phyloP scores from a whole-genome alignment of 2,113 vertebrate species.

The Apteryx owenii region DNA sequence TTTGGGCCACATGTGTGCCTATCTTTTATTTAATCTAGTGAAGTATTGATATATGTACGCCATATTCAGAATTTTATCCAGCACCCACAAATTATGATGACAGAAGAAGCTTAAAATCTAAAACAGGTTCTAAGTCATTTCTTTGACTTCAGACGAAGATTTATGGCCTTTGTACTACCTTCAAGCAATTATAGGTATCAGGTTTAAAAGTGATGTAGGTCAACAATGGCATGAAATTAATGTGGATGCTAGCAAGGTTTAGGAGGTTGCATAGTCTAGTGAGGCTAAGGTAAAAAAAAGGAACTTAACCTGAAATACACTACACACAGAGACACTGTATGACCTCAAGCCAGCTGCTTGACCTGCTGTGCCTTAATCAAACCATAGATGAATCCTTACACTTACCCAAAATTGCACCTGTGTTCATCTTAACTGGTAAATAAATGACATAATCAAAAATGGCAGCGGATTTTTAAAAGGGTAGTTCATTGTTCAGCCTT shows the following conservation, averaged over 20 bases:
- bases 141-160: background rate
- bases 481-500: background rate
- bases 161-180: background rate
- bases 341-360: background rate
- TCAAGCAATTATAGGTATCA: background rate
- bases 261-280: background rate
- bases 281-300: background rate
- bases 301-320: background rate
- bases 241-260: background rate
- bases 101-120: background rate
- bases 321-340: too few relatives aligned
- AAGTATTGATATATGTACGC: background rate
- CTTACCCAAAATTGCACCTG: background rate
- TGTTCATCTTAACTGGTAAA: background rate
- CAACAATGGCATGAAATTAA: background rate
- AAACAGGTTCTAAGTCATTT: background rate
- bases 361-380: background rate
- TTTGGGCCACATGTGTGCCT: background rate
- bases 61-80: background rate
- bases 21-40: background rate
- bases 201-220: background rate
- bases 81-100: background rate
- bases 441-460: background rate
- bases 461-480: background rate
- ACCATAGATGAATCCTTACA: background rate